A percentile compares a stretch with the other conserved stretches of the same genome.
These are phyloP conservation scores for Leptarthrus brevirostris DNA, from an alignment of 2,888 invertebrate genomes.

Conservation along the genomic window DNA sequence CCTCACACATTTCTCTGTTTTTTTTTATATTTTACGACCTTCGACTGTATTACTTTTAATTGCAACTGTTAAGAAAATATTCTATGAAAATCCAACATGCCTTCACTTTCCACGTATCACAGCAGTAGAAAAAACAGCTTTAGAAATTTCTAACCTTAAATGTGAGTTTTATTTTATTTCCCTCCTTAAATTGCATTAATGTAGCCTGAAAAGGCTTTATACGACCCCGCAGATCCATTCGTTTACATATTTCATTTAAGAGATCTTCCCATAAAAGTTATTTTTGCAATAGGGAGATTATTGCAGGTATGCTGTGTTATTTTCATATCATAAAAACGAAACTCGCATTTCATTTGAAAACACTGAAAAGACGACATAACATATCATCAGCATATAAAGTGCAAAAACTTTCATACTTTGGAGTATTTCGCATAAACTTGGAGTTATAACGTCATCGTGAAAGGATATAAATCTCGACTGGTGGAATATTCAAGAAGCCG, in stretches of 20 bases:
- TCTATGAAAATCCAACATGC: too few species aligned
- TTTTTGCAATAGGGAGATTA: slow-evolving; percentile 30
- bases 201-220: background rate
- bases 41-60: too few species aligned
- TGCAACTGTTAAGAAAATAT: too few species aligned
- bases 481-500: slow-evolving; percentile 10
- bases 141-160: background rate
- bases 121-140: background rate
- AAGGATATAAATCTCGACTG: slow-evolving; percentile 20
- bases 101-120: too few species aligned
- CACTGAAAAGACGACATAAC: slow-evolving; percentile 21
- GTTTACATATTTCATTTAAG: slow-evolving; percentile 24
- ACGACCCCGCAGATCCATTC: background rate
- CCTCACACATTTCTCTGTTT: too few species aligned
- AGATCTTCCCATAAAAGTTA: slow-evolving; percentile 19
- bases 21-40: too few species aligned
- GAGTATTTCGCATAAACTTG: slow-evolving; percentile 36
- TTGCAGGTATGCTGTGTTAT: background rate
- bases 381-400: slow-evolving; percentile 41
- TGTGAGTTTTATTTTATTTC: slow-evolving; percentile 17
- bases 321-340: slow-evolving; percentile 10
- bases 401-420: slow-evolving; percentile 24
- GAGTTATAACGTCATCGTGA: slow-evolving; percentile 30
- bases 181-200: slow-evolving; percentile 24
- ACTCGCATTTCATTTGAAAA: slow-evolving; percentile 22